These are phyloP conservation scores for Catocala nupta DNA, from an alignment of 2,888 invertebrate species.

Conservation along the genomic window DNA sequence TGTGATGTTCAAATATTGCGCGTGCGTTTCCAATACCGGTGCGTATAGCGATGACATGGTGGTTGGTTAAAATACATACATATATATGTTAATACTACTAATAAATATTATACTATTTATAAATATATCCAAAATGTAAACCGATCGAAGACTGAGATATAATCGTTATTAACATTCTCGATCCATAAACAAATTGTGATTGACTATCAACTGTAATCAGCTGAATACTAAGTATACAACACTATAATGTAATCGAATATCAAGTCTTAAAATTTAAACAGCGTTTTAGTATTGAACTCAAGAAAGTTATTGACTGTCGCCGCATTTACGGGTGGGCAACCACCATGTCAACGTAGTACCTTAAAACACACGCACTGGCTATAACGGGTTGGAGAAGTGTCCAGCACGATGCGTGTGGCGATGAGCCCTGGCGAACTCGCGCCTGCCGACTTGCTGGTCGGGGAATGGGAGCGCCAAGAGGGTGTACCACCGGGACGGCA, in stretches of 20 bases:
- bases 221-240: too few species aligned
- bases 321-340: slow-evolving; percentile 57
- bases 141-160: too few species aligned
- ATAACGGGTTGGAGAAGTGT: slow-evolving; percentile 95
- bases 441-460: slow-evolving; percentile 96
- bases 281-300: too few species aligned
- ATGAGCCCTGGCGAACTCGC: slow-evolving; percentile 93
- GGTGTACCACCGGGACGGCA: slow-evolving; percentile 95
- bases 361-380: slow-evolving; percentile 84
- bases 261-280: too few species aligned
- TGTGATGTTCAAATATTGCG: slow-evolving; percentile 28
- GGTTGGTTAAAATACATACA: slow-evolving; percentile 57
- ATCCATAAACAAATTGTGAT: too few species aligned
- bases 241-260: too few species aligned
- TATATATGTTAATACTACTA: slow-evolving; percentile 13
- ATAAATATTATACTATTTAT: slow-evolving; percentile 1
- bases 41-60: slow-evolving; percentile 65
- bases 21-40: slow-evolving; percentile 57
- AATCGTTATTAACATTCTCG: too few species aligned
- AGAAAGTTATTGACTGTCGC: background rate
- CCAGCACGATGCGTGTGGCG: slow-evolving; percentile 92
- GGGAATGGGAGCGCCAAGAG: slow-evolving; percentile 96
- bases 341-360: slow-evolving; percentile 80
- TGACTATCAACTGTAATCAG: too few species aligned
- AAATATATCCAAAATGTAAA: too few species aligned